Percentiles rank a stretch among this genome's conserved stretches.
Conservation (phyloP, 2,797 vertebrate species). For the Scolopax rusticola region DNA sequence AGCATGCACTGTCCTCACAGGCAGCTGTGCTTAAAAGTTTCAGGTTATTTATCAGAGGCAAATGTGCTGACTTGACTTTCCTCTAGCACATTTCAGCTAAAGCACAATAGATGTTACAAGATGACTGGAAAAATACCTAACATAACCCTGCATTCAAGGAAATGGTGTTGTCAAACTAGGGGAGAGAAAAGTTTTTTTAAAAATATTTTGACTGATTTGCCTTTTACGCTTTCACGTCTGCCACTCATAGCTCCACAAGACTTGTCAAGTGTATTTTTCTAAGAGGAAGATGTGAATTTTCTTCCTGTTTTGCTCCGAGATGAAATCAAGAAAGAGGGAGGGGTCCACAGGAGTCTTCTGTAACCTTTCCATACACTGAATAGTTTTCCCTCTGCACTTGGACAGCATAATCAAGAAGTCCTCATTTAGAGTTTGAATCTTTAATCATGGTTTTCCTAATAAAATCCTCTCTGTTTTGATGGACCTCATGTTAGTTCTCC, state of each 20-base stretch:
- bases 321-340: not conserved
- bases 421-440: constrained; percentile 25
- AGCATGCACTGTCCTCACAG: not conserved
- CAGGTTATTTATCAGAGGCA: not conserved
- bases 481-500: constrained; percentile 22
- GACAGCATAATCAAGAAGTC: constrained; percentile 1
- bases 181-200: not conserved
- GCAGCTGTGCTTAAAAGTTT: not conserved
- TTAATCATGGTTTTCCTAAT: constrained; percentile 35
- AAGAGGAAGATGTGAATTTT: not conserved
- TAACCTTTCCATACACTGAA: not conserved
- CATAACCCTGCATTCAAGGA: not conserved
- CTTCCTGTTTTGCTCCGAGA: not conserved
- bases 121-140: constrained; percentile 1
- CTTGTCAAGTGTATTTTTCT: not conserved
- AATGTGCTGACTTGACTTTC: not conserved
- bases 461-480: constrained; percentile 35
- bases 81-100: not conserved
- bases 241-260: constrained; percentile 19
- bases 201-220: constrained; percentile 45
- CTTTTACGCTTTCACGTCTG: not conserved
- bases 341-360: not conserved
- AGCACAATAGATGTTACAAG: not conserved
- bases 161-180: constrained; percentile 6
- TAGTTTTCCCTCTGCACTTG: not conserved